Base-by-base conservation (phyloP, 1,140 invertebrate genomes). In the Harlomillsia oculata region DNA sequence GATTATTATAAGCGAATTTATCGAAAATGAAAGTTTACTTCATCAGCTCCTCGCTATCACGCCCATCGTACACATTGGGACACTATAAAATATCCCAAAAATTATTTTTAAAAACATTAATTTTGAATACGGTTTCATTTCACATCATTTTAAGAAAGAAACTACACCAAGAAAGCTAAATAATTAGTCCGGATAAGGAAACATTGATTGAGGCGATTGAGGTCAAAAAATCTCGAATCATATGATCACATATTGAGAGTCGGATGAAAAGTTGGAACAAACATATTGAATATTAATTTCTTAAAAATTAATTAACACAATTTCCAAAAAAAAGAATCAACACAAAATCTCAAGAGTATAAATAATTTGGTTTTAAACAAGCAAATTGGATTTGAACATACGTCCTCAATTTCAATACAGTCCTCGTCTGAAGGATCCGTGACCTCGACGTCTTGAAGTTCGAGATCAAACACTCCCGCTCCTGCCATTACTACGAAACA, bases 401-500 rank as follows among this genome's bases (percentile, higher is more conserved):
- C 29, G 26, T 52, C 30, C 37, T 84, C 83, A 63, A 83, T 75
- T 70, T 89, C 85, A 69, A 89, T 84, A 67, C 82, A 67, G 63
- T 76, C 84, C 72, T 91, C 87, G 68, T 75, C 72, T 20, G 71
- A 73, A 40, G 84, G 85, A 39, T 85, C 78, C 54, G 78, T 77
- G 71, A 68, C 68, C n/a, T 86, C 85, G 62, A 77, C 76, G 67
- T 82, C 80, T 64, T 84, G 82, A 67, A 92, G 75, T 73, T 94
- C 89, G 69, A 94, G 81, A 75, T 93, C 87, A 73, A 94, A 93
- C 70, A 92, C 72, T 79, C 71, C 73, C 37, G 71, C 68, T 1
- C 28, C 34, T 9, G 45, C 45, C 45, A 48, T 48, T n/a, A n/a
- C n/a, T n/a, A n/a, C n/a, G n/a, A n/a, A n/a, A n/a, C n/a, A n/a